Percentiles rank a stretch among this genome's conserved stretches.
Conservation (phyloP, 2,888 invertebrate species). For the Pammene aurita region DNA sequence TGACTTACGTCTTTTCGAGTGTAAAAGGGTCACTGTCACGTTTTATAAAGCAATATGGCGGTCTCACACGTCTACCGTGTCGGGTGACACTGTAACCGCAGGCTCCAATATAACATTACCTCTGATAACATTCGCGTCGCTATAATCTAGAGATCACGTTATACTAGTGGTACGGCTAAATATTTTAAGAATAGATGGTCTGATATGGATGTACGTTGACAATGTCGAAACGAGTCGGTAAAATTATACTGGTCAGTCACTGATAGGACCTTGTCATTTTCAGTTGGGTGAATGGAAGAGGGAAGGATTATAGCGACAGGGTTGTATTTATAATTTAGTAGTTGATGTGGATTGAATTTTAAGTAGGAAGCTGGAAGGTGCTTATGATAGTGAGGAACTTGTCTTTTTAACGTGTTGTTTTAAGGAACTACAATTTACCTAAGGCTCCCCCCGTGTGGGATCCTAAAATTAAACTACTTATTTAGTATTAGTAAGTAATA, state of each 20-base stretch:
- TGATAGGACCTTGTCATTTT: slow-evolving; percentile 14
- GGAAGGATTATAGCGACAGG: background rate
- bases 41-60: slow-evolving; percentile 20
- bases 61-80: slow-evolving; percentile 20
- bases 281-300: background rate
- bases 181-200: slow-evolving; percentile 9
- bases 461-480: no score
- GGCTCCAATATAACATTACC: background rate
- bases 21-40: slow-evolving; percentile 4
- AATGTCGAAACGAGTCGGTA: slow-evolving; percentile 16
- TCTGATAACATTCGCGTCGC: background rate
- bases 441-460: no score
- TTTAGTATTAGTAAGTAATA: no score
- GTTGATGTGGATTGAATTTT: slow-evolving; percentile 10
- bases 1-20: background rate
- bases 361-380: background rate
- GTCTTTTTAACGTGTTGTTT: no score
- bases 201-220: slow-evolving; percentile 15
- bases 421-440: no score
- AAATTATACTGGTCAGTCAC: slow-evolving; percentile 24
- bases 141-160: background rate
- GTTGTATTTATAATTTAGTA: slow-evolving; percentile 11
- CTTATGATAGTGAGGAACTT: background rate
- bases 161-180: background rate
- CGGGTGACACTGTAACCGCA: slow-evolving; percentile 11